Conservation (phyloP, 2,113 vertebrate genomes). For the Casuarius casuarius region DNA sequence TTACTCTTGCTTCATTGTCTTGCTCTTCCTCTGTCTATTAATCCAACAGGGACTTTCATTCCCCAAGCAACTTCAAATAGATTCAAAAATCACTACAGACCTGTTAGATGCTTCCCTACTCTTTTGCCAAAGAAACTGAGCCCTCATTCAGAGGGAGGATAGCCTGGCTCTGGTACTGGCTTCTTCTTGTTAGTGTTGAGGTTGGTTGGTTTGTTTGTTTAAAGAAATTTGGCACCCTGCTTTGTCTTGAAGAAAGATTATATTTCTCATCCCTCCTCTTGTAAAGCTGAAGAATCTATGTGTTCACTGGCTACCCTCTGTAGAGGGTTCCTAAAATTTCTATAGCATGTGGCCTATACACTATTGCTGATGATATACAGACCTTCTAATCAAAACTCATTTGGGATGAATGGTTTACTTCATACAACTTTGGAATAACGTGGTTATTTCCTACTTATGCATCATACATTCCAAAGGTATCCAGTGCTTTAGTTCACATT, state of each 20-base stretch:
- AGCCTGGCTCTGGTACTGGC: background rate
- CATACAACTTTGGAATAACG: background rate
- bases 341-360: background rate
- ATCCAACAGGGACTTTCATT: background rate
- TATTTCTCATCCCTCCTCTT: too few relatives aligned
- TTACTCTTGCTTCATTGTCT: background rate
- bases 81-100: background rate
- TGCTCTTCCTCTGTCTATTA: too few relatives aligned
- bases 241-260: background rate
- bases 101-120: background rate
- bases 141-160: background rate
- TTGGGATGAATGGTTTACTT: background rate
- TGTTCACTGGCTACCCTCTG: background rate
- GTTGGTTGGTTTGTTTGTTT: background rate
- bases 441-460: background rate
- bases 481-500: background rate
- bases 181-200: background rate
- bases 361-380: background rate
- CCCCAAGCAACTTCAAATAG: background rate
- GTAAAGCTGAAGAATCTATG: too few relatives aligned
- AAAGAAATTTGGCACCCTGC: background rate
- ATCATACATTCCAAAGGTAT: background rate
- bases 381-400: background rate
- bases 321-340: background rate
- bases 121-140: background rate